Evolutionary conservation across 2,888 invertebrate genomes (phyloP).

Genomic region (Junonia oenone): DNA sequence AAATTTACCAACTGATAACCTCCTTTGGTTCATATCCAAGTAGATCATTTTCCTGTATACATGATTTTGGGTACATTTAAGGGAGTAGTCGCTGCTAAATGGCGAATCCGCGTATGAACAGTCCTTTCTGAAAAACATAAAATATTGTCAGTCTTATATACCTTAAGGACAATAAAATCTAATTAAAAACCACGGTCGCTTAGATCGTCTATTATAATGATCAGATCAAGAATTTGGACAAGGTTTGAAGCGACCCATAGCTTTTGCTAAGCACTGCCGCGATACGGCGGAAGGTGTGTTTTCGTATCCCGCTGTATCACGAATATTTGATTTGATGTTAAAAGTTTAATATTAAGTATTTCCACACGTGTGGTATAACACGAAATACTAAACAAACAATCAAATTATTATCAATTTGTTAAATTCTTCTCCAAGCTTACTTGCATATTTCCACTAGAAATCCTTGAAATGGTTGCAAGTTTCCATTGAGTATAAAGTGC

Average conservation of each 20-base stretch:
- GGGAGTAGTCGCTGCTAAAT: not conserved
- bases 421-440: conserved; percentile 1
- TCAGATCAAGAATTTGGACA: no score
- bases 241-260: no score
- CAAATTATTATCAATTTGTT: no score
- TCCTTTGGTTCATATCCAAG: conserved; percentile 3
- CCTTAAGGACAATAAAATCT: not conserved
- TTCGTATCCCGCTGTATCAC: no score
- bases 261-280: no score
- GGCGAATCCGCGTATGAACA: not conserved
- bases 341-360: not conserved
- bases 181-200: no score
- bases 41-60: conserved; percentile 8
- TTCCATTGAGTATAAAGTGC: conserved; percentile 7
- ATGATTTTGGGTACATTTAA: conserved; percentile 10
- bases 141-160: not conserved
- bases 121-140: not conserved
- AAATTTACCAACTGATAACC: not conserved
- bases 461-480: conserved; percentile 1
- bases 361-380: no score
- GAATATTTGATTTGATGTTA: no score
- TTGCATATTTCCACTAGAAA: conserved; percentile 7
- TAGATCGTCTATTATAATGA: no score
- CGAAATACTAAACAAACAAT: no score
- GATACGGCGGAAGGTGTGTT: no score